These are phyloP conservation scores for Rapana venosa DNA, from an alignment of 2,888 invertebrate genomes.

Conservation along the genomic window DNA sequence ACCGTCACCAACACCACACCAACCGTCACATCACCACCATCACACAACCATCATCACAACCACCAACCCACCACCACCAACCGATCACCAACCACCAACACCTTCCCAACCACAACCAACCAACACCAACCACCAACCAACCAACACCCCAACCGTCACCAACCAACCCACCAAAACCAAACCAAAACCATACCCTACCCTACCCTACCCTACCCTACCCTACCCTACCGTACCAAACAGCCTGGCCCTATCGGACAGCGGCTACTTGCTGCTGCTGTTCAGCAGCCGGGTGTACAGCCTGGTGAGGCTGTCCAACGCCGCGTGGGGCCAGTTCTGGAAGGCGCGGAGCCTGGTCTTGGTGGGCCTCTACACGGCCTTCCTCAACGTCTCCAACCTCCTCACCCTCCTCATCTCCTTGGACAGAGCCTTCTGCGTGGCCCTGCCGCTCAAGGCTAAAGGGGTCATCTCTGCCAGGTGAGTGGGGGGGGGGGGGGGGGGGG, in stretches of 20 bases:
- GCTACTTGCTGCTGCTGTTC: constrained; percentile 21
- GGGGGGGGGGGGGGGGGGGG: too few species aligned
- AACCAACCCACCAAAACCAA: too few species aligned
- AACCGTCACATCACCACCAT: too few species aligned
- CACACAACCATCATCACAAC: too few species aligned
- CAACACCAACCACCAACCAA: too few species aligned
- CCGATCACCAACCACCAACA: too few species aligned
- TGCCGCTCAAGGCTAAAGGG: constrained; percentile 1
- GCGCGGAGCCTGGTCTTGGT: constrained; percentile 14
- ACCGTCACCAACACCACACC: too few species aligned
- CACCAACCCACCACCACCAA: too few species aligned
- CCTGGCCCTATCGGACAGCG: constrained; percentile 30
- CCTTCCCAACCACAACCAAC: too few species aligned
- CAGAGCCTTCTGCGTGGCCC: constrained; percentile 5
- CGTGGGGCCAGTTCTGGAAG: constrained; percentile 28
- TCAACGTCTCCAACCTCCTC: constrained; percentile 31
- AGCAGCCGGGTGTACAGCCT: constrained; percentile 22
- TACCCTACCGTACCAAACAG: neutral
- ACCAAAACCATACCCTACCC: too few species aligned
- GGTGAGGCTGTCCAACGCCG: neutral
- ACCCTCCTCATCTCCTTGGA: constrained; percentile 22
- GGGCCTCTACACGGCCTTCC: constrained; percentile 14
- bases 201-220: too few species aligned
- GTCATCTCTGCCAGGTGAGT: constrained; percentile 21
- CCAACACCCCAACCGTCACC: too few species aligned